Percentiles rank a stretch among this genome's conserved stretches.
phyloP scores from a whole-genome alignment of 2,888 invertebrate species.

The Caenorhabditis becei region DNA sequence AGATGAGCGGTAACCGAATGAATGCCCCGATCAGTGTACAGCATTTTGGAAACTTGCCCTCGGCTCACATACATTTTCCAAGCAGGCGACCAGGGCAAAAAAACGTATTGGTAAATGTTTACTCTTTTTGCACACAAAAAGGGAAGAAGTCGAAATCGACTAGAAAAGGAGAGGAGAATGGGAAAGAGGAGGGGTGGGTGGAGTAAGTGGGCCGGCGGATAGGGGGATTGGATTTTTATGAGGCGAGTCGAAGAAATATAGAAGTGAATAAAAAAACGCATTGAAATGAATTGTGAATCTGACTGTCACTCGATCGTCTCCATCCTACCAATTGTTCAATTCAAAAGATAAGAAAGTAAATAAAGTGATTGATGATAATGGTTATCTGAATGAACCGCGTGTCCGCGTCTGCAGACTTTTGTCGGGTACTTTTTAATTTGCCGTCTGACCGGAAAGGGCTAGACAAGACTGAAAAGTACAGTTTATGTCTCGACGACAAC shows the following conservation, averaged over 20 bases:
- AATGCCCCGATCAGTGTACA: slow-evolving; percentile 59
- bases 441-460: background rate
- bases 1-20: slow-evolving; percentile 47
- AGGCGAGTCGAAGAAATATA: background rate
- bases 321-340: background rate
- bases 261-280: background rate
- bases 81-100: slow-evolving; percentile 9
- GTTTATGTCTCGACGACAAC: no score
- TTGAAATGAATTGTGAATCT: background rate
- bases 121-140: slow-evolving; percentile 23
- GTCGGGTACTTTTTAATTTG: slow-evolving; percentile 1
- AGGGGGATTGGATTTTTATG: background rate
- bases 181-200: background rate
- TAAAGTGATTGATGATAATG: slow-evolving; percentile 59
- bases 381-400: slow-evolving; percentile 46
- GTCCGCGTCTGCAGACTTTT: background rate
- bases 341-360: slow-evolving; percentile 42
- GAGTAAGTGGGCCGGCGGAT: slow-evolving; percentile 1
- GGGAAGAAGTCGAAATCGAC: slow-evolving; percentile 3
- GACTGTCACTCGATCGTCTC: slow-evolving; percentile 25
- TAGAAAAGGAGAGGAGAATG: slow-evolving; percentile 30
- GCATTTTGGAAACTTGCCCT: slow-evolving; percentile 40
- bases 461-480: slow-evolving; percentile 10
- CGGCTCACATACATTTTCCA: slow-evolving; percentile 25
- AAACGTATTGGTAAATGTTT: slow-evolving; percentile 33